phyloP scores from a whole-genome alignment of 2,797 vertebrate species.

The Nannoperca australis region DNA sequence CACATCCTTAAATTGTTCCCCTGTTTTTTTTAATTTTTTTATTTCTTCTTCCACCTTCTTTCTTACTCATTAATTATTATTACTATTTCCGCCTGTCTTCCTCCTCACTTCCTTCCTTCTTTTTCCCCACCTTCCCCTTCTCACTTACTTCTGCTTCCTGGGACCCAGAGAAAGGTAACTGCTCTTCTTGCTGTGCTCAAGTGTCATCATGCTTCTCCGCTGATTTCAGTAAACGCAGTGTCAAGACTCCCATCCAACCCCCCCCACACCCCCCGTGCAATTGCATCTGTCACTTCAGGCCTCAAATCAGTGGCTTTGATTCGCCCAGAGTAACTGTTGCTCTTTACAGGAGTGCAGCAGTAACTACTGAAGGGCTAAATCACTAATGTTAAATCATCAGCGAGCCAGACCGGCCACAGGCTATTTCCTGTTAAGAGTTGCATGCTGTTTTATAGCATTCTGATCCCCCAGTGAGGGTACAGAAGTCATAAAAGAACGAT shows the following conservation, averaged over 20 bases:
- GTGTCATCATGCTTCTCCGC: conserved; percentile 24
- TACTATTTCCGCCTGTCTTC: neutral
- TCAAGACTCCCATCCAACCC: conserved; percentile 13
- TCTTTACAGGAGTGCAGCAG: conserved; percentile 46
- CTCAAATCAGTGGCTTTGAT: conserved; percentile 46
- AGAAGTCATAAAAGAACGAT: conserved; percentile 75
- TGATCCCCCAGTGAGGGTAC: conserved; percentile 55
- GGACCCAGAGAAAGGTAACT: conserved; percentile 84
- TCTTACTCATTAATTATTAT: neutral
- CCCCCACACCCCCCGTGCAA: neutral
- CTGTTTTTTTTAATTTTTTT: conserved; percentile 1
- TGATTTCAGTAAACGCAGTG: conserved; percentile 48
- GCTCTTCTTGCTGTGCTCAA: conserved; percentile 28
- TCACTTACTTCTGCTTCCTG: conserved; percentile 49
- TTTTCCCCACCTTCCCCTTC: neutral
- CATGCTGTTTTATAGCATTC: conserved; percentile 69
- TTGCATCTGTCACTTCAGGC: conserved; percentile 49
- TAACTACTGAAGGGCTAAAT: conserved; percentile 47
- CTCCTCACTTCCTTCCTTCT: neutral
- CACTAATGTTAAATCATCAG: conserved; percentile 66
- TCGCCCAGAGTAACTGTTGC: conserved; percentile 50
- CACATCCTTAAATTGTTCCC: neutral
- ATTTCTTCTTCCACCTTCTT: neutral
- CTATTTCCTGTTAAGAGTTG: conserved; percentile 64
- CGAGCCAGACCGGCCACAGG: conserved; percentile 53